phyloP scores from a whole-genome alignment of 1,140 invertebrate species.

The Drosophila kurseongensis region DNA sequence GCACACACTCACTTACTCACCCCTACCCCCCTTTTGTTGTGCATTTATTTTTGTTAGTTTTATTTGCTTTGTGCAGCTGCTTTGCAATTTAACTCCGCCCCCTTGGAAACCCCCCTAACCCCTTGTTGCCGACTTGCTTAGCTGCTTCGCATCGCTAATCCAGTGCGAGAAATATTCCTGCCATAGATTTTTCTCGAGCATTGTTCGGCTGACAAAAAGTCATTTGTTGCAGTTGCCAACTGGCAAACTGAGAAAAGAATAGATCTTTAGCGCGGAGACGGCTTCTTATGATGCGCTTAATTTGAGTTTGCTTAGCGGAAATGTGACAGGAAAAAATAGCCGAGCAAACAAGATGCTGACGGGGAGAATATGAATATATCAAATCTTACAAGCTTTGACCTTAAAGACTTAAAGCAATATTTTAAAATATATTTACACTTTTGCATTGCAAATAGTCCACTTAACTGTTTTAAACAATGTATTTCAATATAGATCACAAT shows the following conservation, averaged over 20 bases:
- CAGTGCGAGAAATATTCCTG: constrained; percentile 56
- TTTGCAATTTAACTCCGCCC: constrained; percentile 39
- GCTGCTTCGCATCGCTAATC: constrained; percentile 65
- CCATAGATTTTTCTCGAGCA: constrained; percentile 64
- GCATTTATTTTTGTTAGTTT: constrained; percentile 74
- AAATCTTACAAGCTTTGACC: no score
- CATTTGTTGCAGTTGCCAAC: constrained; percentile 59
- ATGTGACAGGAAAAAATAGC: constrained; percentile 47
- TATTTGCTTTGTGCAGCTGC: constrained; percentile 74
- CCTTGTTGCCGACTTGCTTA: constrained; percentile 8
- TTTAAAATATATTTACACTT: no score
- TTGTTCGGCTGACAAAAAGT: constrained; percentile 57
- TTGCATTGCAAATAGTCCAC: no score
- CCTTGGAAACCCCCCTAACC: background rate
- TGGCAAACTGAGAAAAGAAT: constrained; percentile 22
- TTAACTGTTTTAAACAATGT: no score
- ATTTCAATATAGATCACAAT: no score
- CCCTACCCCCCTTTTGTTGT: constrained; percentile 29
- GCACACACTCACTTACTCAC: background rate
- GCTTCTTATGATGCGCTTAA: constrained; percentile 59
- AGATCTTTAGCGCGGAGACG: constrained; percentile 25
- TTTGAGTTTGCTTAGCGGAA: constrained; percentile 64
- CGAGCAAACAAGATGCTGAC: background rate
- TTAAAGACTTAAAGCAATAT: no score
- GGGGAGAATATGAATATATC: background rate